Conservation (phyloP, 2,888 invertebrate species). For the Cephonodes hylas region DNA sequence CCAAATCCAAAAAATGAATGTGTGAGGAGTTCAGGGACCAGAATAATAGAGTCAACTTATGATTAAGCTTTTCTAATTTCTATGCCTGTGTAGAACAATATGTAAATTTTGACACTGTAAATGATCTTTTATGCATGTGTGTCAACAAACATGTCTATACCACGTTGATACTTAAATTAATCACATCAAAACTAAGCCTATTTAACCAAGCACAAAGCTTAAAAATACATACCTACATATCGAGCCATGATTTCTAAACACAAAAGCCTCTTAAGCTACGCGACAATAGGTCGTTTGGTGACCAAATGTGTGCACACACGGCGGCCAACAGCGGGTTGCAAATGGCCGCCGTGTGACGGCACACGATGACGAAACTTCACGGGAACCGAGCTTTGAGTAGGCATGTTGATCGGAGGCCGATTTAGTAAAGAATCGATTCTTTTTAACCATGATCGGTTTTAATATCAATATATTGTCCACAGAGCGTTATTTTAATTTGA, state of each 20-base stretch:
- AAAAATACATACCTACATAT: neutral
- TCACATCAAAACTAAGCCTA: neutral
- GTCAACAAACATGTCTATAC: too few relatives aligned
- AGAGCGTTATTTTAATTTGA: too few relatives aligned
- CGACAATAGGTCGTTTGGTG: slow-evolving; percentile 11
- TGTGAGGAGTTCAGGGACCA: too few relatives aligned
- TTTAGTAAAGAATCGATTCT: too few relatives aligned
- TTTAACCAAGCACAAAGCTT: neutral
- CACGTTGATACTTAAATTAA: neutral
- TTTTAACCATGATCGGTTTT: too few relatives aligned
- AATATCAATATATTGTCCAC: too few relatives aligned
- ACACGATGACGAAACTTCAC: neutral
- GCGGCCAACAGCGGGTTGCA: neutral
- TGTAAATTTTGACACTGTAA: too few relatives aligned
- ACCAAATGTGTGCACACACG: slow-evolving; percentile 9
- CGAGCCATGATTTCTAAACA: neutral
- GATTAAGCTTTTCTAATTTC: too few relatives aligned
- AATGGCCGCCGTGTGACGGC: slow-evolving; percentile 8
- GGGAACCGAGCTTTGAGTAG: neutral
- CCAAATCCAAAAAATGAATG: too few relatives aligned
- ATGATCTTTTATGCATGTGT: too few relatives aligned
- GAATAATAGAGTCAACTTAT: too few relatives aligned
- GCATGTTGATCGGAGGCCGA: neutral
- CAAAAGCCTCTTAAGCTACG: neutral
- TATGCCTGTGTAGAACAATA: too few relatives aligned